Conservation (phyloP, 2,888 invertebrate genomes). For the Hipparchia semele region DNA sequence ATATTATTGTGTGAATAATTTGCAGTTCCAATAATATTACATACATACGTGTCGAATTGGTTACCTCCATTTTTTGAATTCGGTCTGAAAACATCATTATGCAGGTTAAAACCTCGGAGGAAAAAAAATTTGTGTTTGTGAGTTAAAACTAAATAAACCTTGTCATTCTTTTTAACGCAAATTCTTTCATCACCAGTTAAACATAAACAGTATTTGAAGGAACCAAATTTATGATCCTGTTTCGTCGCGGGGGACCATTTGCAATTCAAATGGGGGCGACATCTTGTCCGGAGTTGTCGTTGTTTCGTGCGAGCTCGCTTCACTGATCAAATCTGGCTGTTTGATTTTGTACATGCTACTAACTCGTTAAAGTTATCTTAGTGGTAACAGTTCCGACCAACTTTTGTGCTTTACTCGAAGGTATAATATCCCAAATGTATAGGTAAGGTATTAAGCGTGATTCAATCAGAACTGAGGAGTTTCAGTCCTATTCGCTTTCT, state of each 20-base stretch:
- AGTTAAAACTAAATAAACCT: background rate
- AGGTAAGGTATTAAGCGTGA: no score
- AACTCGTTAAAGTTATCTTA: conserved; percentile 7
- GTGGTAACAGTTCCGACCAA: background rate
- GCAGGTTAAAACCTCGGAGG: background rate
- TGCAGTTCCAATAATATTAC: no score
- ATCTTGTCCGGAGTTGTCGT: conserved; percentile 47
- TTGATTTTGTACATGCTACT: conserved; percentile 30
- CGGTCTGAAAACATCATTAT: background rate
- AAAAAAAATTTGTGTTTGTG: no score
- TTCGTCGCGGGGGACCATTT: conserved; percentile 67
- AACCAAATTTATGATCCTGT: conserved; percentile 62
- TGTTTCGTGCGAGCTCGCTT: conserved; percentile 31
- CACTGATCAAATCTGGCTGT: conserved; percentile 26
- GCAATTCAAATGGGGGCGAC: conserved; percentile 66
- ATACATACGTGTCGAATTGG: no score
- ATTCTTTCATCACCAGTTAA: conserved; percentile 1
- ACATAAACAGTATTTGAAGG: conserved; percentile 21
- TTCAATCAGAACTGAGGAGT: no score
- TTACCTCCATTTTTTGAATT: no score
- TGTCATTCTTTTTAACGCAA: background rate
- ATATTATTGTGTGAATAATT: no score
- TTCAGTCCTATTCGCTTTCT: no score
- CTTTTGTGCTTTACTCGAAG: background rate
- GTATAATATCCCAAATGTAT: no score